Conservation (phyloP, 2,113 vertebrate genomes). For the Equus quagga region DNA sequence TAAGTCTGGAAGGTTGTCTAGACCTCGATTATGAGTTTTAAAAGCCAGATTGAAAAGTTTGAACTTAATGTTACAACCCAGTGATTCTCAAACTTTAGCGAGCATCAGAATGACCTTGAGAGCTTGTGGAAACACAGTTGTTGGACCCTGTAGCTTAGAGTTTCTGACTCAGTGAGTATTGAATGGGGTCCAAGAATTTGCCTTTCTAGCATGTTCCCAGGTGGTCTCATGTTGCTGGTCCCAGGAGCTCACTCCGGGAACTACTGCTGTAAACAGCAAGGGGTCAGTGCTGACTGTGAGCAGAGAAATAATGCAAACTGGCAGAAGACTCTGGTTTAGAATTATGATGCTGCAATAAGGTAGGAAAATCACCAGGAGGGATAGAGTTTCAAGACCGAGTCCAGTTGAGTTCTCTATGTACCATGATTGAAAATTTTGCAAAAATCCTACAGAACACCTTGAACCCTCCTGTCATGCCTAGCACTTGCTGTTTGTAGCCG, state of each 20-base stretch:
- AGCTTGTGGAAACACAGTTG: neutral
- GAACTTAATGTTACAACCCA: neutral
- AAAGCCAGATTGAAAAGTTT: neutral
- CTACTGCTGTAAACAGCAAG: neutral
- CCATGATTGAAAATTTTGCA: neutral
- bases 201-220: rapidly evolving
- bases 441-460: neutral
- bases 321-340: neutral
- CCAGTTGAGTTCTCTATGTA: neutral
- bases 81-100: neutral
- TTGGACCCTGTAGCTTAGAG: rapidly evolving
- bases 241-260: neutral
- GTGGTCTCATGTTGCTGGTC: rapidly evolving
- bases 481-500: neutral
- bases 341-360: rapidly evolving
- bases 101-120: neutral
- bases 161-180: neutral
- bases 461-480: rapidly evolving
- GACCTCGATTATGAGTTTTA: neutral
- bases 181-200: neutral
- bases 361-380: neutral
- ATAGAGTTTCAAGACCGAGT: neutral
- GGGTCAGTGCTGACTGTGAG: neutral
- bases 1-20: neutral
- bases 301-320: neutral